Base-by-base conservation (phyloP, 2,888 invertebrate genomes). In the Mimachlamys varia region DNA sequence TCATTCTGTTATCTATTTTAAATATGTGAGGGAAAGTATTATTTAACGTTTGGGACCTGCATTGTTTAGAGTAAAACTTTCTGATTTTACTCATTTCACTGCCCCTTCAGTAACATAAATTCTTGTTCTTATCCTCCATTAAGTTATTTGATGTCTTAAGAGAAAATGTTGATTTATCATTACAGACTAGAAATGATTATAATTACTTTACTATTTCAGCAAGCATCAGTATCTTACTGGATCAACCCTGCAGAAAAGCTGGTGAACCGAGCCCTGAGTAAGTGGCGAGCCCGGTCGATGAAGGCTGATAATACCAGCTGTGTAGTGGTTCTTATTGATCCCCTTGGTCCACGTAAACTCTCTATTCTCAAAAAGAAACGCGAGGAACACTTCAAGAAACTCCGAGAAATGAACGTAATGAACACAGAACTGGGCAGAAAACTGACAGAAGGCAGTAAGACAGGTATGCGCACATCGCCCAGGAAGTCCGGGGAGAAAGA, bases 301-400 rank as follows among this genome's bases (percentile, higher is more conserved):
- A 97, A 99, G 76, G 99, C 99, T 0, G 99, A 99, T 97, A 99
- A 99, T 96, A 99, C 99, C 0, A 99, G 99, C 22, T 99, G 99
- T 88, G 98, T 99, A 37, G 98, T 98, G 0, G 97, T 99, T 37
- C 98, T 99, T 98, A 97, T 99, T 92, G 99, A 99, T 97, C 98
- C 98, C 88, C 98, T 98, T 0, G 98, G 98, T 0, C 98, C 95
- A 0, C 94, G 95, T 49, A 95, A 95, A 91, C 92, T 95, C 2
- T 95, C 95, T 0, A 93, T 95, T n/a, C 94, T 96, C 22, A 94
- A 93, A 89, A 94, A 94, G 87, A 94, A 94, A 88, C 92, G 95
- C 0, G 95, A 95, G 76, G 95, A 95, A 88, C 90, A 92, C 87
- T 62, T 92, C 17, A 88, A 89, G 38, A 90, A 89, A 50, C 27